Evolutionary conservation across 2,888 invertebrate genomes (phyloP).

Genomic region (Agrotis puta): DNA sequence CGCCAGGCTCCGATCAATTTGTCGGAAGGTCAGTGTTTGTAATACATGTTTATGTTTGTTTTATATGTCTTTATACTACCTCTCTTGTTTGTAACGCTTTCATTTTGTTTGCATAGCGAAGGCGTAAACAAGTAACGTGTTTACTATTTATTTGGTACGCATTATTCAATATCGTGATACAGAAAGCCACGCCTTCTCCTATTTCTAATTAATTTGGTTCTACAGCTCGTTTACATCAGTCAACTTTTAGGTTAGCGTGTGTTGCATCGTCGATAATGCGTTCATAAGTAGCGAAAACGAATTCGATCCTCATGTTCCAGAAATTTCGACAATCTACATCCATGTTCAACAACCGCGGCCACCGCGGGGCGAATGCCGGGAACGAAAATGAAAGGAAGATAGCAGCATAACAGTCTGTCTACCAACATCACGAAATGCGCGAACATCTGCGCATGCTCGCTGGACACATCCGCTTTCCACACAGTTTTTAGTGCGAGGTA

Average conservation of each 20-base stretch:
- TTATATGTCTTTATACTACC: background rate
- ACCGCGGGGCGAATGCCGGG: slow-evolving; percentile 41
- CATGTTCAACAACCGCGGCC: slow-evolving; percentile 4
- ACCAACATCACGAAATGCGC: slow-evolving; percentile 40
- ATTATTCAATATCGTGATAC: background rate
- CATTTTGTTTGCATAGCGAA: slow-evolving; percentile 12
- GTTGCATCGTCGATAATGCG: background rate
- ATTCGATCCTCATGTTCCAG: slow-evolving; percentile 19
- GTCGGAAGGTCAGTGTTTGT: slow-evolving; percentile 25
- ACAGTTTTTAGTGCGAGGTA: slow-evolving; percentile 19
- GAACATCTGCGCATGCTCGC: slow-evolving; percentile 39
- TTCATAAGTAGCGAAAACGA: slow-evolving; percentile 18
- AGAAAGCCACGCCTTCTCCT: background rate
- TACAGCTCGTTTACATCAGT: background rate
- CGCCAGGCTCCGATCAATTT: slow-evolving; percentile 36
- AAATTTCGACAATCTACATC: background rate
- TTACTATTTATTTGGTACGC: too few species aligned
- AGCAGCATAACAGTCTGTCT: slow-evolving; percentile 18
- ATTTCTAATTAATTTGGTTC: background rate
- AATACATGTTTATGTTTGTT: slow-evolving; percentile 17
- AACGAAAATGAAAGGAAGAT: slow-evolving; percentile 40
- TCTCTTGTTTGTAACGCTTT: background rate
- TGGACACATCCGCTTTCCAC: slow-evolving; percentile 48
- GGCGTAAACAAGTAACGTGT: slow-evolving; percentile 4
- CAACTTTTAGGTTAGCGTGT: slow-evolving; percentile 14